Base-by-base conservation (phyloP, 2,113 vertebrate genomes). In the Eurypyga helias region DNA sequence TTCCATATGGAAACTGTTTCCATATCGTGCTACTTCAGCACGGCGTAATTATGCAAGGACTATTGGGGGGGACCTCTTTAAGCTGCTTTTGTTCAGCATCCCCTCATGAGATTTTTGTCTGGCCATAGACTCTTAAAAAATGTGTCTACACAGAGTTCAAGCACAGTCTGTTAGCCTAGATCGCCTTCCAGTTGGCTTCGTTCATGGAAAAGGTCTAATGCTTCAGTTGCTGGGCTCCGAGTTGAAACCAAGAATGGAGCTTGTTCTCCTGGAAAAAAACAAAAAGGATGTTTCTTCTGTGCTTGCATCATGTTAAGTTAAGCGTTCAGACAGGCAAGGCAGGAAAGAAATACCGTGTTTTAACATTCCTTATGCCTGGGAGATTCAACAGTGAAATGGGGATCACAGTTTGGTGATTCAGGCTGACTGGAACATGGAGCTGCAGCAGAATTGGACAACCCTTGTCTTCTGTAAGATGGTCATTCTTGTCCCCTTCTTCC, bases 361-460 rank as follows among this genome's bases (percentile, higher is more conserved):
- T 52, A n/a, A 34, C 25, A 9, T 12, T 71, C 16, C 29, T 58
- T 58, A 21, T 62, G 38, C 11, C 16, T 65, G 25, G 15, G 28
- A 41, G 57, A 2, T 84, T 8, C 6, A 6, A 5, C 7, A 3
- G 4, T 0, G 20, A 9, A 26, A 2, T n/a, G 43, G 21, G 33
- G 2, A 23, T 66, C 41, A 1, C 8, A 10, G 11, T 31, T 54
- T 4, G 34, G 23, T 29, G 36, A 5, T 77, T 34, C 60, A 60
- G 31, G 20, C 18, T 51, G 64, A 10, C 1, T 0, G 5, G n/a
- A 46, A 16, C 4, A 0, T 5, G 29, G 41, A 65, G 45, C 61
- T 83, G 48, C 41, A 62, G 57, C 69, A 85, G 38, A 49, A 13
- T 0, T n/a, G 57, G 31, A 13, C 46, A 21, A 0, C 6, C 8